Evolutionary conservation across 2,113 vertebrate genomes (phyloP), one percentile per base, ranked within the genome.

Genomic region (Seriola quinqueradiata): DNA sequence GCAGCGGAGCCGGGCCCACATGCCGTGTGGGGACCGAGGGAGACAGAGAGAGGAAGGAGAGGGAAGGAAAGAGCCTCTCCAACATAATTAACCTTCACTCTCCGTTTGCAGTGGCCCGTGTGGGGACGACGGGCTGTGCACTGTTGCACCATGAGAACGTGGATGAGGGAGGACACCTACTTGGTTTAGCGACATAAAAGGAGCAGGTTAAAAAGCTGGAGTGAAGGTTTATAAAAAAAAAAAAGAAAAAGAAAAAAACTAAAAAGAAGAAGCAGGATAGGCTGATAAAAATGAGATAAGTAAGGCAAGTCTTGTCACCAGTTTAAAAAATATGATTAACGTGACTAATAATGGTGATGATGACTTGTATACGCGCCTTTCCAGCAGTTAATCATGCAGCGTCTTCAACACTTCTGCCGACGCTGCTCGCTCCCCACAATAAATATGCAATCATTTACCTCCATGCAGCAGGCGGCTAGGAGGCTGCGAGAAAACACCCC

Each of bases 71-170:
- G 95, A 96, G 95, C 94, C 95, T 96, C 95, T 96, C 95, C 96
- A 95, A 97, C 96, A 97, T 97, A 98, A 99, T 98, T 98, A 97
- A 97, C 97, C 97, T 97, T 97, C 96, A 96, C 95, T 97, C 96
- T 96, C 95, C 93, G 93, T 95, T 96, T 94, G 96, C 96, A 95
- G 95, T 92, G 95, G 96, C 95, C 95, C 92, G 58, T 95, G 95
- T 89, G 93, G 95, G 95, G 94, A 95, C 93, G 85, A 87, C 76
- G 94, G 92, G 92, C 92, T 90, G 95, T 93, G 94, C 95, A 95
- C 96, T 94, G 95, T 95, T 79, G 91, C 96, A 95, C 93, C 95
- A 93, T 93, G 96, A 97, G 97, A 95, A 95, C 92, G 94, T 93
- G 94, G 95, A 90, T 92, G 92, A 92, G 93, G 95, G 94, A 94